Evolutionary conservation across 2,797 vertebrate species (phyloP).

Genomic region (Emys orbicularis): DNA sequence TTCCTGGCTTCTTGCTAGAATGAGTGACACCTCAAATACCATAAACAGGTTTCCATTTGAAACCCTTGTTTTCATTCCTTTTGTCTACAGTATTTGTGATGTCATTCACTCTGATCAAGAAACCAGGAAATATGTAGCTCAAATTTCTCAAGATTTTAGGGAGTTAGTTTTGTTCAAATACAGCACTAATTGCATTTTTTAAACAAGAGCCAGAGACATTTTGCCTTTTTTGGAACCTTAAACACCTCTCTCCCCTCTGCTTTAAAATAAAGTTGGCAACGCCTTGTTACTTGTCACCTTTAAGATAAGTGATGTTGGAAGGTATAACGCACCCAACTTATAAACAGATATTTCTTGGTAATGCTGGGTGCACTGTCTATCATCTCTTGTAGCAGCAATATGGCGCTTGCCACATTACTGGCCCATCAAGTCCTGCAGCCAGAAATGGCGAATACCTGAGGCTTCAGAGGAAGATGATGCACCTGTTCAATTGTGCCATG

Average conservation of each 20-base stretch:
- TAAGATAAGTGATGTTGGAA: neutral
- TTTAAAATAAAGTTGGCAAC: neutral
- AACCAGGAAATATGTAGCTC: neutral
- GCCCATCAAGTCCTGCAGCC: constrained; percentile 22
- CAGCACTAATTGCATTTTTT: neutral
- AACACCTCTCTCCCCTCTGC: neutral
- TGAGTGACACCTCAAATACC: neutral
- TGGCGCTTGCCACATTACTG: neutral
- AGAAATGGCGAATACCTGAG: neutral
- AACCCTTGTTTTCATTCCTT: constrained; percentile 17
- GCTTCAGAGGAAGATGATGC: neutral
- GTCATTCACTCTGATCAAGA: neutral
- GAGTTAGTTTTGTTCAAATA: neutral
- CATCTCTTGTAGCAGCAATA: neutral
- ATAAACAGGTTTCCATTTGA: neutral
- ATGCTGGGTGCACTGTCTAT: neutral
- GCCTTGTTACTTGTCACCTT: neutral
- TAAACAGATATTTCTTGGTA: neutral
- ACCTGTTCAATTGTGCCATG: neutral
- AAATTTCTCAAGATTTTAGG: constrained; percentile 16
- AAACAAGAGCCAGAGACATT: neutral
- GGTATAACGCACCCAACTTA: neutral
- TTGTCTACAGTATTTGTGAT: constrained; percentile 12
- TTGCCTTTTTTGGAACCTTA: constrained; percentile 1
- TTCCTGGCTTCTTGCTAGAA: constrained; percentile 10